Evolutionary conservation across 2,797 vertebrate species (phyloP).

Genomic region (Micromesistius poutassou): DNA sequence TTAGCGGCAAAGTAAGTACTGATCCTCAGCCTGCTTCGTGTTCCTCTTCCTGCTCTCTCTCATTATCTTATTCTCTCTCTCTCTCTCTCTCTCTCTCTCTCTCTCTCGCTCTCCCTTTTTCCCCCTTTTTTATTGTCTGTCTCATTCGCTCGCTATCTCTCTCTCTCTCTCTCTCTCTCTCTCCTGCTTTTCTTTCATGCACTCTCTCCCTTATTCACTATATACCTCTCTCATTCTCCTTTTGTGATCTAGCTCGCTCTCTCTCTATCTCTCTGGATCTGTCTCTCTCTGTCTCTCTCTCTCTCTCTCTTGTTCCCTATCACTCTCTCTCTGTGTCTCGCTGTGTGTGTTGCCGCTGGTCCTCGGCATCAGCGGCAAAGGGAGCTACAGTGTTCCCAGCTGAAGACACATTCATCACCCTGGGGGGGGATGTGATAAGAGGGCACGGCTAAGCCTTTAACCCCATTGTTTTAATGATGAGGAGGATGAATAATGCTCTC

Average conservation of each 20-base stretch:
- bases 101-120: conserved; percentile 31
- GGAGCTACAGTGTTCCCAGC: conserved; percentile 49
- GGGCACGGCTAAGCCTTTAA: conserved; percentile 62
- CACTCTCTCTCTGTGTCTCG: conserved; percentile 26
- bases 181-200: conserved; percentile 5
- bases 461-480: conserved; percentile 65
- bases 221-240: conserved; percentile 8
- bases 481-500: conserved; percentile 41
- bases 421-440: conserved; percentile 58
- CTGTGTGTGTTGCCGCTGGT: conserved; percentile 36
- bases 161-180: conserved; percentile 12
- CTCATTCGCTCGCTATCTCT: conserved; percentile 24
- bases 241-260: too few relatives aligned
- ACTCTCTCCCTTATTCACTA: neutral
- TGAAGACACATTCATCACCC: conserved; percentile 58
- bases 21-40: neutral
- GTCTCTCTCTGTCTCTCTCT: conserved; percentile 16
- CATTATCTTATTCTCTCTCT: neutral
- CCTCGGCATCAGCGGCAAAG: conserved; percentile 50
- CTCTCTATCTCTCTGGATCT: neutral
- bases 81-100: conserved; percentile 30
- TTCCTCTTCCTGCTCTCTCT: neutral
- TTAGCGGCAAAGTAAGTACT: conserved; percentile 56
- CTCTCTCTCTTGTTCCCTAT: conserved; percentile 16
- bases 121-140: conserved; percentile 9